phyloP scores from a whole-genome alignment of 2,113 vertebrate species.

The Galeopterus variegatus region DNA sequence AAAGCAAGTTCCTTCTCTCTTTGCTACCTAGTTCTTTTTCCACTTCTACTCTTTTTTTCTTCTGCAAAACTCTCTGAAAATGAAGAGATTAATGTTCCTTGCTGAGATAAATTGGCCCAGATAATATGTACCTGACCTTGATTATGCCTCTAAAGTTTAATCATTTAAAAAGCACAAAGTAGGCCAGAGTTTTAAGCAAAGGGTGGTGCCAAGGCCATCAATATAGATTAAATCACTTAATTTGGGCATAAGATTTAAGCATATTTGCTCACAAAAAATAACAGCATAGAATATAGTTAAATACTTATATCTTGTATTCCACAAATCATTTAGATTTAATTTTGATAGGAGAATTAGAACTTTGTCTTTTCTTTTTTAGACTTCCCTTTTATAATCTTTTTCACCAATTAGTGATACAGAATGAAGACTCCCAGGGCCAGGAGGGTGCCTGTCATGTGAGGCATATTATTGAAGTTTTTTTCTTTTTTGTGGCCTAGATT shows the following conservation, averaged over 20 bases:
- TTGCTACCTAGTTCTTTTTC: background rate
- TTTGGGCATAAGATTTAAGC: background rate
- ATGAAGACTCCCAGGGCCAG: background rate
- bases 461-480: background rate
- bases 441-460: background rate
- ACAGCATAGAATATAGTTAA: background rate
- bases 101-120: background rate
- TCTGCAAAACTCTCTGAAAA: slow-evolving; percentile 1
- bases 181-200: background rate
- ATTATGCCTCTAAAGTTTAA: background rate
- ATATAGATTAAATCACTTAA: background rate
- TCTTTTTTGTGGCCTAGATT: background rate
- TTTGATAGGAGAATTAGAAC: slow-evolving; percentile 24
- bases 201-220: background rate
- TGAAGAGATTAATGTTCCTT: background rate
- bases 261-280: background rate
- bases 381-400: background rate
- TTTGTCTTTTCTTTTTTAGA: background rate
- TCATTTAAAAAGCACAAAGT: slow-evolving; percentile 25
- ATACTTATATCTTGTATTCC: background rate
- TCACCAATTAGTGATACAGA: background rate
- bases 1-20: background rate
- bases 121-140: background rate
- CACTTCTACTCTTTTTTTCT: background rate
- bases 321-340: slow-evolving; percentile 25